A percentile compares a stretch with the other conserved stretches of the same genome.
Evolutionary conservation across 2,113 vertebrate species (phyloP).

Genomic region (Tragelaphus strepsiceros): DNA sequence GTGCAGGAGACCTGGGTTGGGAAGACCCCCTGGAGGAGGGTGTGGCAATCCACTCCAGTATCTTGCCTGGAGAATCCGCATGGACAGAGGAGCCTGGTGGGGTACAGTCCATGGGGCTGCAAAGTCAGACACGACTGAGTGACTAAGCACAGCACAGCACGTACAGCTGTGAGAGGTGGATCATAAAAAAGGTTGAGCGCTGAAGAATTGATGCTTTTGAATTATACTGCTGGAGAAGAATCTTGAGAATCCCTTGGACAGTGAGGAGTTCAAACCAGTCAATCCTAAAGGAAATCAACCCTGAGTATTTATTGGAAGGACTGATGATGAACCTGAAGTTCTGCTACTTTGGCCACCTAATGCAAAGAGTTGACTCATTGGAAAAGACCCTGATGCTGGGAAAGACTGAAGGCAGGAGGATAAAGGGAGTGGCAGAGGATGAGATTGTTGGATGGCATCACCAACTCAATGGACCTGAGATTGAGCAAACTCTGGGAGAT

Average conservation of each 20-base stretch:
- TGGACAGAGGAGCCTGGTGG: neutral
- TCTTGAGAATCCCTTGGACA: neutral
- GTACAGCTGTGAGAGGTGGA: neutral
- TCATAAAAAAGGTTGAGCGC: neutral
- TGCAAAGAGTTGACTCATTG: neutral
- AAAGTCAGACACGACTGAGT: neutral
- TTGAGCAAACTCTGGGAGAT: neutral
- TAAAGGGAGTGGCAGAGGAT: neutral
- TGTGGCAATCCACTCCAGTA: neutral
- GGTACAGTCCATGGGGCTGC: neutral
- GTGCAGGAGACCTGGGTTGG: neutral
- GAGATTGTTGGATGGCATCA: neutral
- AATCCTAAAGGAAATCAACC: neutral
- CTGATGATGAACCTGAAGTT: neutral
- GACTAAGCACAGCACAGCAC: neutral
- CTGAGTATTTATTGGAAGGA: neutral
- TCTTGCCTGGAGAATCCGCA: neutral
- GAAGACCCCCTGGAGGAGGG: neutral
- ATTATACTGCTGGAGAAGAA: neutral
- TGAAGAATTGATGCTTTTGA: neutral
- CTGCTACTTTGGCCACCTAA: neutral
- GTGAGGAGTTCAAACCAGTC: neutral
- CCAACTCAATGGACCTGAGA: neutral
- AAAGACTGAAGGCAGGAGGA: neutral
- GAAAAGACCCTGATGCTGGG: neutral